Conservation (phyloP, 2,797 vertebrate species). For the Phrynocephalus guinanensis region DNA sequence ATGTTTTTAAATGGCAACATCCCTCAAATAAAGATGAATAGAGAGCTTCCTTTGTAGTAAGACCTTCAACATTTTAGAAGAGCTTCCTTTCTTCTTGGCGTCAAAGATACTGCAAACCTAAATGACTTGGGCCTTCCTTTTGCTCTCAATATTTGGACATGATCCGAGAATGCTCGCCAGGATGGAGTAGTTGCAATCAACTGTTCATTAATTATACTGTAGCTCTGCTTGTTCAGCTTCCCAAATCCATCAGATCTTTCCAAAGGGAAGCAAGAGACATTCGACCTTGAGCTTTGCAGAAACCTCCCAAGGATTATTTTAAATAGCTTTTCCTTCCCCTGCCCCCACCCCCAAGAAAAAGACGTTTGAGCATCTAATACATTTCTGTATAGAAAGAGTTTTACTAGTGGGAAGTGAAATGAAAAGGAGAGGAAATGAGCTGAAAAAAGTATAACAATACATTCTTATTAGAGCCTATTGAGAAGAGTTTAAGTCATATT, state of each 20-base stretch:
- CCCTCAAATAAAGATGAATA: background rate
- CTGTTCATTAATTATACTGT: slow-evolving; percentile 65
- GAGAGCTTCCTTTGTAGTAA: background rate
- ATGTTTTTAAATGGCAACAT: background rate
- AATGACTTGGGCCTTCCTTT: slow-evolving; percentile 47
- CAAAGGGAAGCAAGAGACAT: slow-evolving; percentile 61
- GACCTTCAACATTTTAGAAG: slow-evolving; percentile 44
- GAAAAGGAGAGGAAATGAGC: background rate
- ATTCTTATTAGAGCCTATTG: slow-evolving; percentile 41
- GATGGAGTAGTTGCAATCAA: slow-evolving; percentile 53
- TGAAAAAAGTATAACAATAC: slow-evolving; percentile 39
- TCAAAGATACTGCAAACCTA: slow-evolving; percentile 60
- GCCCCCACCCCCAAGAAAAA: background rate
- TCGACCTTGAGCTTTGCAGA: slow-evolving; percentile 59
- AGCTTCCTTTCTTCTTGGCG: slow-evolving; percentile 53
- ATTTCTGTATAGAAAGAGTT: slow-evolving; percentile 43
- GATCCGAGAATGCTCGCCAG: slow-evolving; percentile 63
- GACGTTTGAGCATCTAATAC: slow-evolving; percentile 34
- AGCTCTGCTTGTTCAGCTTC: slow-evolving; percentile 72
- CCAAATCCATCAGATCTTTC: slow-evolving; percentile 62
- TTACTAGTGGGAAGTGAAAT: slow-evolving; percentile 48
- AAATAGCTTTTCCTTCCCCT: slow-evolving; percentile 45
- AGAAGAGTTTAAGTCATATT: background rate
- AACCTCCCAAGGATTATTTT: slow-evolving; percentile 66
- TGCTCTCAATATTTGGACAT: slow-evolving; percentile 65